Evolutionary conservation across 1,140 invertebrate species (phyloP).

Genomic region (Halictus rubicundus): DNA sequence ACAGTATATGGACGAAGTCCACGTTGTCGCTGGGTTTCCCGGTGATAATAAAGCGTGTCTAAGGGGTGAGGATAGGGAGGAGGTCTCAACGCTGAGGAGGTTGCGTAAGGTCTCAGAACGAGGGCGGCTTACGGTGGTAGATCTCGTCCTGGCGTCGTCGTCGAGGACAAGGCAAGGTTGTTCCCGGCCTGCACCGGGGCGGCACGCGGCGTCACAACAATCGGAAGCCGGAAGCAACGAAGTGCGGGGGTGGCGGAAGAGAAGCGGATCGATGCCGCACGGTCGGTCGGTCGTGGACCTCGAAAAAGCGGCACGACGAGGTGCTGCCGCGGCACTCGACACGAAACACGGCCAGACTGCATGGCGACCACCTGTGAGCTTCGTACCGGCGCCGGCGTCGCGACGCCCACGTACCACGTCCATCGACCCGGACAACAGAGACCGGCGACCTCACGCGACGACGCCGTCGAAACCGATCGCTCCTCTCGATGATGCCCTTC

Average conservation of each 20-base stretch:
- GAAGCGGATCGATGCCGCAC: constrained; percentile 52
- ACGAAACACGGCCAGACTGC: constrained; percentile 72
- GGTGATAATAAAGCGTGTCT: not conserved
- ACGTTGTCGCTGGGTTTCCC: not conserved
- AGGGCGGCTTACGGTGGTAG: constrained; percentile 23
- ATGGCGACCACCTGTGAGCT: constrained; percentile 76
- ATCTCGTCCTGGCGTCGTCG: not conserved
- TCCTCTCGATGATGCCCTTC: no score
- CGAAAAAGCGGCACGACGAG: constrained; percentile 64
- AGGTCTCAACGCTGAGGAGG: not conserved
- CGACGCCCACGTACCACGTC: constrained; percentile 61
- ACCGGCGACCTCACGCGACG: constrained; percentile 23
- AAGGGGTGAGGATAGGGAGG: not conserved
- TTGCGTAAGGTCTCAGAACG: constrained; percentile 25
- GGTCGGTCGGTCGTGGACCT: constrained; percentile 69
- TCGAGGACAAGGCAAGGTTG: constrained; percentile 35
- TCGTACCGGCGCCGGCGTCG: constrained; percentile 70
- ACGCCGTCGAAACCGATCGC: no score
- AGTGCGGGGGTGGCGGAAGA: constrained; percentile 56
- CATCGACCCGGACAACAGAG: constrained; percentile 55
- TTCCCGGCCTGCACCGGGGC: constrained; percentile 30
- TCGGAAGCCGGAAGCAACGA: constrained; percentile 65
- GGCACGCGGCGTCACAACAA: constrained; percentile 68
- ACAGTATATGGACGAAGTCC: not conserved
- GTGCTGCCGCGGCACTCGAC: constrained; percentile 60